Evolutionary conservation across 2,797 vertebrate species (phyloP), one percentile per base, ranked within the genome.

Genomic region (Zalophus californianus): DNA sequence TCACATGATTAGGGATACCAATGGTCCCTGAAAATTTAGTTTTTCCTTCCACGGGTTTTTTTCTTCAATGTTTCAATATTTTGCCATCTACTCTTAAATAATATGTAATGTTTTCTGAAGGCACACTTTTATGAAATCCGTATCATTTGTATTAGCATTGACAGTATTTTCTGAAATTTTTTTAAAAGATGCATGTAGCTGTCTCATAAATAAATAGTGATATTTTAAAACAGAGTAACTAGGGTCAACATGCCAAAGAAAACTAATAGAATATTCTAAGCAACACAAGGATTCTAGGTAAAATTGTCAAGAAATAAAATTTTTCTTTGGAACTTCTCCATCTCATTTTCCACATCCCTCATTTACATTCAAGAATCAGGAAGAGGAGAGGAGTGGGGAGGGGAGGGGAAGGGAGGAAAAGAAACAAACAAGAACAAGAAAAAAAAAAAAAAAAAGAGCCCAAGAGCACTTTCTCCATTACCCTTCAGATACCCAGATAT

Each of bases 1-100:
- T 96, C 41, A 92, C 3, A 86, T 10, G 12, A 86, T 92, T 60
- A 86, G 48, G 77, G 23, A 87, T 7, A 83, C 11, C 25, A 90
- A 78, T 83, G 41, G 82, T 85, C n/a, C 54, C 48, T 82, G 38
- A 96, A 94, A 94, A 23, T 95, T 94, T 72, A 72, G 3, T 86
- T 84, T 94, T 87, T 29, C 11, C 41, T 48, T 79, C 48, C 32
- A 86, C 13, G 79, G 96, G 44, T 18, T 82, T 75, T 62, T 78
- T 52, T 90, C 52, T 86, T 86, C 86, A 91, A 94, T 86, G 15
- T 92, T 64, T 96, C 12, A 95, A 35, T 95, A 94, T 79, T 91
- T 92, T 88, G 52, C 18, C n/a, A 96, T 68, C 29, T 88, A 92
- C 32, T 95, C 23, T 70, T 78, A 94, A 94, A 80, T 84, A 94